Base-by-base conservation (phyloP, 2,797 vertebrate genomes). In the Champsocephalus gunnari region DNA sequence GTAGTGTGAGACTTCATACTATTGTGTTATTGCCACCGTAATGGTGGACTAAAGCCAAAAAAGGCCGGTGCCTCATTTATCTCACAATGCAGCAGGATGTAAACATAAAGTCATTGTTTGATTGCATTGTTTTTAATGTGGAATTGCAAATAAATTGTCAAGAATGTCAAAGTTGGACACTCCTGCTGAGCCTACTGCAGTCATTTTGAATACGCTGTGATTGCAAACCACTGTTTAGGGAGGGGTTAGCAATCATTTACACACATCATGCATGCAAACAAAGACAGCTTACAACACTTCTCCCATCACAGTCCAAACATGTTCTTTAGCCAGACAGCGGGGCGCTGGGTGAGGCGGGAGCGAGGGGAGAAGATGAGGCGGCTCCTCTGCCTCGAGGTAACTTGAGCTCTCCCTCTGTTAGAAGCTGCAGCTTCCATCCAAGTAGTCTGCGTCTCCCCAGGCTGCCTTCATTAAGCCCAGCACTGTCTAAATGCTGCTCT, bases 371-470 rank as follows among this genome's bases (percentile, higher is more conserved):
- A 53, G 41, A 50, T 41, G 56, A 63, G 85, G 71, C 60, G 66
- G 62, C 66, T 82, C 41, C 43, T 66, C 12, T 9, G 55, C 78
- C 77, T 76, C 19, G 0, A n/a, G 75, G 71, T 79, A 83, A 80
- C 74, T 66, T 75, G 68, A 88, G 80, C 82, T 78, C 72, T 76
- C 66, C 64, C 60, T 11, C 48, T 71, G 65, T 62, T 53, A 32
- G 54, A 81, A 66, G 77, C 70, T 81, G 75, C 79, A 75, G 69
- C 73, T 82, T 82, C 73, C 58, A 79, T 61, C 70, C 71, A 63
- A 67, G 71, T 53, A 61, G 61, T 63, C 75, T 48, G 8, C 24
- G 1, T 68, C 66, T 66, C 66, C 75, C 77, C 38, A 16, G 12
- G n/a, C 65, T 63, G 62, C 57, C 58, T 66, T 83, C 84, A 75